Percentiles rank a stretch among this genome's conserved stretches.
These are phyloP conservation scores for Cydia strobilella DNA, from an alignment of 1,140 invertebrate genomes.

Conservation along the genomic window DNA sequence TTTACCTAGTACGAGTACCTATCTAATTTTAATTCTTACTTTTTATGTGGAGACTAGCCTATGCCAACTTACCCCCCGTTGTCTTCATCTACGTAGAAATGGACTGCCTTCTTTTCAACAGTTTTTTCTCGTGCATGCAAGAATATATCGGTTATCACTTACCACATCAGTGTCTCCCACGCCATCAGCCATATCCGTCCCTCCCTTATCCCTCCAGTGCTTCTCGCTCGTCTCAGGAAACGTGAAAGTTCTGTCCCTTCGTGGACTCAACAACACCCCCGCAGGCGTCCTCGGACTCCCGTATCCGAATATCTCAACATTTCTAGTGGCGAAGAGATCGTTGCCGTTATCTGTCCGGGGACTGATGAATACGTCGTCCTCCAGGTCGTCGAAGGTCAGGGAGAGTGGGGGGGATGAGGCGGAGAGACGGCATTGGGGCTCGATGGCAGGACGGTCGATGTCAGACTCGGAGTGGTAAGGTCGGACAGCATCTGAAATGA, in stretches of 20 bases:
- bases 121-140: too few species aligned
- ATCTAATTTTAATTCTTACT: too few species aligned
- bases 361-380: constrained; percentile 69
- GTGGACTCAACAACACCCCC: constrained; percentile 65
- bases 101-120: too few species aligned
- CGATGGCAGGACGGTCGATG: constrained; percentile 45
- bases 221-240: constrained; percentile 70
- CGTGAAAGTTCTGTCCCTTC: constrained; percentile 65
- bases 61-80: too few species aligned
- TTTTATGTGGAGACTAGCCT: too few species aligned
- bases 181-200: constrained; percentile 69
- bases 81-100: too few species aligned
- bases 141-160: constrained; percentile 35
- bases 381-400: constrained; percentile 63
- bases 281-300: constrained; percentile 63
- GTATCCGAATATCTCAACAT: constrained; percentile 69
- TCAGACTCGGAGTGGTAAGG: constrained; percentile 63
- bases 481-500: constrained; percentile 62
- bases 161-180: constrained; percentile 63
- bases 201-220: constrained; percentile 73
- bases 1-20: too few species aligned
- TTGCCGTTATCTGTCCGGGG: constrained; percentile 61
- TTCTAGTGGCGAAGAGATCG: constrained; percentile 65
- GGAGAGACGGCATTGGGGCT: constrained; percentile 56
- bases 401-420: constrained; percentile 65